These are phyloP conservation scores for Brotula barbata DNA, from an alignment of 2,797 vertebrate genomes.

Conservation along the genomic window DNA sequence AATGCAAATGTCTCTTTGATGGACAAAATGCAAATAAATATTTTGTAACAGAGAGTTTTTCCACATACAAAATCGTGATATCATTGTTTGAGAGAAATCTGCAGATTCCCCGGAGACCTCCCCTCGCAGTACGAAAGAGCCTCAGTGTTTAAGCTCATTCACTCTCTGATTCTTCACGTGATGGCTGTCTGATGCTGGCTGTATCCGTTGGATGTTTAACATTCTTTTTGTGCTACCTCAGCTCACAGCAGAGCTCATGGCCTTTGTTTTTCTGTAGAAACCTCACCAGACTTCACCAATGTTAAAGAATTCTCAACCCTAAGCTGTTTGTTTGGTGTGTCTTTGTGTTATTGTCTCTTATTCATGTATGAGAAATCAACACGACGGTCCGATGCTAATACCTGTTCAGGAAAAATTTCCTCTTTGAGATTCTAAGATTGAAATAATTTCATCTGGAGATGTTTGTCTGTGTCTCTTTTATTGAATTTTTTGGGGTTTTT, in stretches of 20 bases:
- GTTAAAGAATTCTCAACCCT: conserved; percentile 51
- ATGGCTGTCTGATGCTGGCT: conserved; percentile 43
- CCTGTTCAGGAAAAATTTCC: no score
- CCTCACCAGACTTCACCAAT: conserved; percentile 10
- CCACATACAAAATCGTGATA: no score
- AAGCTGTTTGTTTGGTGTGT: conserved; percentile 26
- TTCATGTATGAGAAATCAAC: conserved; percentile 23
- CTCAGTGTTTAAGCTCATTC: not conserved
- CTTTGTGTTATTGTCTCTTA: conserved; percentile 34
- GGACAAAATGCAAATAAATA: no score
- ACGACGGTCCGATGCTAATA: not conserved
- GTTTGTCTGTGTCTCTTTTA: no score
- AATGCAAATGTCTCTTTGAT: no score
- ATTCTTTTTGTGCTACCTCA: conserved; percentile 69
- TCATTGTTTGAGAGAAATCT: no score
- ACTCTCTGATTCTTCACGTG: conserved; percentile 27
- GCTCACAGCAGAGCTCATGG: conserved; percentile 61
- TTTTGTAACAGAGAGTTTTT: no score
- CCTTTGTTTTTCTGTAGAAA: conserved; percentile 53
- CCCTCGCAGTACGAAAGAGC: no score
- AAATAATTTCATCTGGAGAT: no score
- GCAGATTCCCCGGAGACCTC: no score
- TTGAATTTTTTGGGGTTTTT: no score
- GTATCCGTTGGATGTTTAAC: conserved; percentile 33
- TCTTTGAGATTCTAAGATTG: no score